These are phyloP conservation scores for Keiferia lycopersicella DNA, from an alignment of 2,888 invertebrate genomes.

Conservation along the genomic window DNA sequence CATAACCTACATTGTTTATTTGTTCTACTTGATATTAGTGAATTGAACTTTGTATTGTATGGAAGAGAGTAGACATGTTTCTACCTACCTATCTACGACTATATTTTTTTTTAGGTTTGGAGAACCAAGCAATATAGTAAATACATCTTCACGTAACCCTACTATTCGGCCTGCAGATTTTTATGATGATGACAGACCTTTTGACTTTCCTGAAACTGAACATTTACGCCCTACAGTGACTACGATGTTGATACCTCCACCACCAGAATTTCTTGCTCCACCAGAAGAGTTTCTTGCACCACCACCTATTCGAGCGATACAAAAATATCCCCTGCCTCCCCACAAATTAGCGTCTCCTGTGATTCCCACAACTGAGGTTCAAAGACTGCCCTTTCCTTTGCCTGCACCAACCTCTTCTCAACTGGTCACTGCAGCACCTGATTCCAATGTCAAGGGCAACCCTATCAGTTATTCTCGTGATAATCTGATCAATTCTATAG, in stretches of 20 bases:
- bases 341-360: background rate
- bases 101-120: background rate
- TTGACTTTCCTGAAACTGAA: conserved; percentile 1
- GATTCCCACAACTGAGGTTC: background rate
- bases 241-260: background rate
- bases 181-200: background rate
- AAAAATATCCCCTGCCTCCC: background rate
- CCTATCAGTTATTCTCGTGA: background rate
- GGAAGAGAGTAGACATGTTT: no score
- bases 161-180: background rate
- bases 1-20: no score
- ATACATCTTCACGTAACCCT: background rate
- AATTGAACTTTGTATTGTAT: no score
- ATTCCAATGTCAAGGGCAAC: background rate
- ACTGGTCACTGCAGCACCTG: background rate
- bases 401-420: background rate
- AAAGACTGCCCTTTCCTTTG: background rate
- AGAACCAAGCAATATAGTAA: background rate
- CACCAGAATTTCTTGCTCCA: background rate
- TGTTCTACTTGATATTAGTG: no score
- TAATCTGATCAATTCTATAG: background rate
- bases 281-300: background rate
- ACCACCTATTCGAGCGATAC: background rate
- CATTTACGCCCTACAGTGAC: background rate
- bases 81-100: no score